These are phyloP conservation scores for Catocala fraxini DNA, from an alignment of 2,888 invertebrate genomes.

Conservation along the genomic window DNA sequence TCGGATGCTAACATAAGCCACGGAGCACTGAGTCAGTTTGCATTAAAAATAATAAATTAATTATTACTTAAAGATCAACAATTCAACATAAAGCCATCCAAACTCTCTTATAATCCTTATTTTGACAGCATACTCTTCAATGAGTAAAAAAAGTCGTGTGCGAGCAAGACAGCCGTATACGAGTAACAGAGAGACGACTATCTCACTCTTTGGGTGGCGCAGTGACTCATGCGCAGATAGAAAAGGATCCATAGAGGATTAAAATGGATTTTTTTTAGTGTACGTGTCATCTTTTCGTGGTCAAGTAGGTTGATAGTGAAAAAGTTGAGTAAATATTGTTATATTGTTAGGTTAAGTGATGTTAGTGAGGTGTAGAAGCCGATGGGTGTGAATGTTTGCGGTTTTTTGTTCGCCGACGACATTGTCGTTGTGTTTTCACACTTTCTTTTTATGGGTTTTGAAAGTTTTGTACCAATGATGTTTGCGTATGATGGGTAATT, in stretches of 20 bases:
- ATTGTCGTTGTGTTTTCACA: background rate
- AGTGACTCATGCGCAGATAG: slow-evolving; percentile 73
- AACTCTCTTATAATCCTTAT: slow-evolving; percentile 86
- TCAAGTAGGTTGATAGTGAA: slow-evolving; percentile 64
- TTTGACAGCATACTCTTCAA: slow-evolving; percentile 86
- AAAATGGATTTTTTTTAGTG: slow-evolving; percentile 48
- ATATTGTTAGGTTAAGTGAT: slow-evolving; percentile 43
- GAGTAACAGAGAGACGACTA: slow-evolving; percentile 54
- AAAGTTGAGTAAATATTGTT: slow-evolving; percentile 48
- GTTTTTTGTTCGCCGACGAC: slow-evolving; percentile 11
- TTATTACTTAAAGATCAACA: slow-evolving; percentile 7
- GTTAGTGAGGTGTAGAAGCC: slow-evolving; percentile 35
- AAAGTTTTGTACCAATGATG: no score
- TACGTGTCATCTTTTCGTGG: slow-evolving; percentile 58
- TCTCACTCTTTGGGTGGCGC: slow-evolving; percentile 78
- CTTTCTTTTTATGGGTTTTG: background rate
- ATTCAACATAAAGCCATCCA: slow-evolving; percentile 71
- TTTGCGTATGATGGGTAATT: no score
- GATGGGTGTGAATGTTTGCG: slow-evolving; percentile 36
- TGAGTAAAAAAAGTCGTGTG: slow-evolving; percentile 71
- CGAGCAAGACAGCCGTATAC: slow-evolving; percentile 61
- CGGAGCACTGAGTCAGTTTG: background rate
- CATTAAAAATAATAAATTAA: background rate
- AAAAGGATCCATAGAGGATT: slow-evolving; percentile 66
- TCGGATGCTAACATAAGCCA: no score